These are phyloP conservation scores for Poeciliopsis turrubarensis DNA, from an alignment of 2,113 vertebrate genomes.

Conservation along the genomic window DNA sequence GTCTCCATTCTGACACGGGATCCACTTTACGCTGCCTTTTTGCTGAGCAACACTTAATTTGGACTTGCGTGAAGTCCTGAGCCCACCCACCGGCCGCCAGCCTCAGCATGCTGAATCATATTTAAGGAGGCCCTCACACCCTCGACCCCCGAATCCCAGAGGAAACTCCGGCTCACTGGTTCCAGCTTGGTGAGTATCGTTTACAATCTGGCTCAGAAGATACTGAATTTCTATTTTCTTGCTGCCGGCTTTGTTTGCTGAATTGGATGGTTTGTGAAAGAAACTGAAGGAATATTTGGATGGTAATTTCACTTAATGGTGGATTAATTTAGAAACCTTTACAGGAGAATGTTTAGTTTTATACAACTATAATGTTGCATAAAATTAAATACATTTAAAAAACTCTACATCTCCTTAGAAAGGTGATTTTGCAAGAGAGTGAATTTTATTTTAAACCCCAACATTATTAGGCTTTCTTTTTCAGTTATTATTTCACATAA, in stretches of 20 bases:
- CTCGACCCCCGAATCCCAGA: conserved; percentile 76
- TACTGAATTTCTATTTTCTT: neutral
- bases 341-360: neutral
- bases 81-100: conserved; percentile 58
- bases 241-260: neutral
- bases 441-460: neutral
- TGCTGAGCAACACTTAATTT: conserved; percentile 81
- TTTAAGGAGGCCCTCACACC: conserved; percentile 76
- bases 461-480: neutral
- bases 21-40: conserved; percentile 72
- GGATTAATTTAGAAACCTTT: no score
- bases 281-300: neutral
- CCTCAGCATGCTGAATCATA: conserved; percentile 55
- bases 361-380: neutral
- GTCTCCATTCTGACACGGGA: conserved; percentile 64
- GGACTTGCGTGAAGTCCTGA: conserved; percentile 77
- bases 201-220: conserved; percentile 7
- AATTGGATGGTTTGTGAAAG: neutral
- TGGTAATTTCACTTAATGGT: neutral
- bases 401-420: no score
- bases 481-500: neutral
- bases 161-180: conserved; percentile 80
- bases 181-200: conserved; percentile 79
- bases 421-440: no score
- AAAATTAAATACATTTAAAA: no score